Conservation (phyloP, 1,140 invertebrate species). For the Phymorhynchus buccinoides region DNA sequence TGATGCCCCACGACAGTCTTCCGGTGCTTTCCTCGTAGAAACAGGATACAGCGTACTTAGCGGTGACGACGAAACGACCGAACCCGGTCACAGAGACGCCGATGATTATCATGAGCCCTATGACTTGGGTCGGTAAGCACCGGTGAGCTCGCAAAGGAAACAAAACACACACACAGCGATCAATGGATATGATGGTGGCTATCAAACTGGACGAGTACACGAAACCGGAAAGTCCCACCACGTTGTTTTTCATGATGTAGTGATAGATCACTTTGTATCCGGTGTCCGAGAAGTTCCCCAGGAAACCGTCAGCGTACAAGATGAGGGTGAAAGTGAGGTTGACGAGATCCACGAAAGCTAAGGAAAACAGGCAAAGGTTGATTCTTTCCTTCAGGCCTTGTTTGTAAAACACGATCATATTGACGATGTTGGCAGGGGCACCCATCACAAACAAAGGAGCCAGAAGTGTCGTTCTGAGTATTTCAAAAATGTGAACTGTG, state of each 20-base stretch:
- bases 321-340: too few species aligned
- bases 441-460: too few species aligned
- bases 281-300: too few species aligned
- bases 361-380: too few species aligned
- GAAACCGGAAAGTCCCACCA: background rate
- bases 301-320: too few species aligned
- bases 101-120: background rate
- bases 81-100: background rate
- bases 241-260: background rate
- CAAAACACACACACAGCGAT: background rate
- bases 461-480: too few species aligned
- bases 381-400: too few species aligned
- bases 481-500: too few species aligned
- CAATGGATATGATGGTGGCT: background rate
- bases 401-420: too few species aligned
- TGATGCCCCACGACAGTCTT: background rate
- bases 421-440: too few species aligned
- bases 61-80: background rate
- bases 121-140: background rate
- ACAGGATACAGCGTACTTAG: background rate
- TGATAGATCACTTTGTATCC: too few species aligned
- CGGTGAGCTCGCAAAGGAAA: background rate
- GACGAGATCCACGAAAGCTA: too few species aligned
- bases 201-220: background rate
- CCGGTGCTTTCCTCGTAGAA: background rate